phyloP scores from a whole-genome alignment of 1,140 invertebrate genomes.

The Aethina tumida region DNA sequence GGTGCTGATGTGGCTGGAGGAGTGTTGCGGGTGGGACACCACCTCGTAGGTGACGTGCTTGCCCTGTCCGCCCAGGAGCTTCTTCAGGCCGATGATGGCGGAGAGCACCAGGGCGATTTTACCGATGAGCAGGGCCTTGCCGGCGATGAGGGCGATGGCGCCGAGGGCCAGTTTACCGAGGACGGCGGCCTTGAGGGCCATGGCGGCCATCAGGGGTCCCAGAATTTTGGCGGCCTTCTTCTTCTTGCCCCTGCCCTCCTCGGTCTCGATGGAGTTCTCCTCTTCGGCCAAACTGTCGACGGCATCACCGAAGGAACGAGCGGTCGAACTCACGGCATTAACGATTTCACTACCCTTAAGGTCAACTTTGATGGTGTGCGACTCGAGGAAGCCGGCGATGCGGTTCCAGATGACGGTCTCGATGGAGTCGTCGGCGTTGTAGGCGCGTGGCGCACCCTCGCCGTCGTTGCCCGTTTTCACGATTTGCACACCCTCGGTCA shows the following conservation, averaged over 20 bases:
- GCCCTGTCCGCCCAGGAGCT: slow-evolving; percentile 52
- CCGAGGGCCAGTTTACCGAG: slow-evolving; percentile 65
- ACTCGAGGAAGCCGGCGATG: slow-evolving; percentile 61
- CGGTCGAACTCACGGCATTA: slow-evolving; percentile 64
- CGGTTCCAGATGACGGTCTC: slow-evolving; percentile 56
- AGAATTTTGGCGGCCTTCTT: slow-evolving; percentile 70
- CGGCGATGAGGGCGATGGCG: slow-evolving; percentile 71
- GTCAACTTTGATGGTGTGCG: slow-evolving; percentile 73
- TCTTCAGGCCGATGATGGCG: slow-evolving; percentile 72
- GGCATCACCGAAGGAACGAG: slow-evolving; percentile 62
- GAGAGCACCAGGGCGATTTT: slow-evolving; percentile 74
- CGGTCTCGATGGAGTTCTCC: slow-evolving; percentile 43
- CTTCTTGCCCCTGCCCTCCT: slow-evolving; percentile 62
- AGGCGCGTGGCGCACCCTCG: slow-evolving; percentile 58
- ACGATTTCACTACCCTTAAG: slow-evolving; percentile 74
- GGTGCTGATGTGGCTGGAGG: slow-evolving; percentile 52
- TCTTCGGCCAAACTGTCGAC: slow-evolving; percentile 50
- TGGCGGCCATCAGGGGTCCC: slow-evolving; percentile 61
- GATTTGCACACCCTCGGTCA: slow-evolving; percentile 71
- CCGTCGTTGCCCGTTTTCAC: slow-evolving; percentile 54
- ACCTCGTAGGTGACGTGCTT: slow-evolving; percentile 80
- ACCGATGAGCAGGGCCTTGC: slow-evolving; percentile 72
- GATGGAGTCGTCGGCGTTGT: slow-evolving; percentile 50
- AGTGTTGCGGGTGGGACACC: slow-evolving; percentile 69
- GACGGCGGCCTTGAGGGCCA: slow-evolving; percentile 68